Conservation (phyloP, 1,140 invertebrate species). For the Drosophila pandora region DNA sequence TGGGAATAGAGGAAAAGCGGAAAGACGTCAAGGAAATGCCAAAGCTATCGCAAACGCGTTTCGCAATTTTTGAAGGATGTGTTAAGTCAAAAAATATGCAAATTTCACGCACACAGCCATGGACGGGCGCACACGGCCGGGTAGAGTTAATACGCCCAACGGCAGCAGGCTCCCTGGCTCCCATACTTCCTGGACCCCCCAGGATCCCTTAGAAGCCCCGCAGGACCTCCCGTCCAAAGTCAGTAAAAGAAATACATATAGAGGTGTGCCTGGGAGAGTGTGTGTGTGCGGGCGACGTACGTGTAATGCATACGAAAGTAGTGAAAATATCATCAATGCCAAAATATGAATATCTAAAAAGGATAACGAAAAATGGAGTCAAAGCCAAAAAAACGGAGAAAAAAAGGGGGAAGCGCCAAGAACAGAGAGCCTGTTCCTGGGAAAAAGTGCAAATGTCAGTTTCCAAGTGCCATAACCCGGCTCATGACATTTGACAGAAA, state of each 20-base stretch:
- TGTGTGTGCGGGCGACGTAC: slow-evolving; percentile 53
- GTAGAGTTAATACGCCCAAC: slow-evolving; percentile 68
- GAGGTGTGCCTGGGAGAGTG: slow-evolving; percentile 25
- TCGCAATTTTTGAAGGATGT: slow-evolving; percentile 81
- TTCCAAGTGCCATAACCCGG: slow-evolving; percentile 53
- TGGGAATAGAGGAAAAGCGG: slow-evolving; percentile 35
- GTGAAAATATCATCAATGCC: slow-evolving; percentile 81
- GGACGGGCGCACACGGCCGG: slow-evolving; percentile 34
- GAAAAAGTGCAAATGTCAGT: slow-evolving; percentile 79
- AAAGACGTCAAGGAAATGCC: slow-evolving; percentile 80
- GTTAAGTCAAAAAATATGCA: slow-evolving; percentile 82
- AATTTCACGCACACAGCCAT: slow-evolving; percentile 54
- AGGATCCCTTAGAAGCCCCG: slow-evolving; percentile 31
- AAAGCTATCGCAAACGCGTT: slow-evolving; percentile 81
- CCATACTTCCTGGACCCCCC: slow-evolving; percentile 1
- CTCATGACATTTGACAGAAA: slow-evolving; percentile 60
- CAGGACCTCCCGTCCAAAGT: slow-evolving; percentile 1
- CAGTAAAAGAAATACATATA: slow-evolving; percentile 14
- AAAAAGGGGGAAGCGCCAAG: slow-evolving; percentile 31
- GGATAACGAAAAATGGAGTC: slow-evolving; percentile 74
- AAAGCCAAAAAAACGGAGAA: slow-evolving; percentile 33
- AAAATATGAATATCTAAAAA: slow-evolving; percentile 82
- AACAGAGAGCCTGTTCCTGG: slow-evolving; percentile 20
- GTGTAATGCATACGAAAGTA: slow-evolving; percentile 81
- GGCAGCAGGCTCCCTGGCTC: slow-evolving; percentile 21